phyloP scores from a whole-genome alignment of 2,797 vertebrate species.

The Betta splendens region DNA sequence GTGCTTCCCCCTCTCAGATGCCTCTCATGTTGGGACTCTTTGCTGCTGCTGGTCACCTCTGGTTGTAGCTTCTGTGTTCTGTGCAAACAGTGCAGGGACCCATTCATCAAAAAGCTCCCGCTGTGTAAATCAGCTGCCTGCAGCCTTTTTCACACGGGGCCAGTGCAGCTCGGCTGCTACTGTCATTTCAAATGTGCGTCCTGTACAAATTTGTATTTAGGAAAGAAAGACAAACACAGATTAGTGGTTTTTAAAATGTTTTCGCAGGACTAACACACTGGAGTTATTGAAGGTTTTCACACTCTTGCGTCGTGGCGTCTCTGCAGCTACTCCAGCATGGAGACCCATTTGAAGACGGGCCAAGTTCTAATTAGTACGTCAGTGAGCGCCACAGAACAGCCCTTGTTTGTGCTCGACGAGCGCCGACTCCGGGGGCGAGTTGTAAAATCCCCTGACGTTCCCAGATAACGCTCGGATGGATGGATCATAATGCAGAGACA shows the following conservation, averaged over 20 bases:
- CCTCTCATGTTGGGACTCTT: no score
- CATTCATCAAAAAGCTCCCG: neutral
- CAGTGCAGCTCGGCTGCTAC: neutral
- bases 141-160: neutral
- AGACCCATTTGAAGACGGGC: constrained; percentile 13
- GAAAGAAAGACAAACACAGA: constrained; percentile 1
- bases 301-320: no score
- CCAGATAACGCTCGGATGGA: neutral
- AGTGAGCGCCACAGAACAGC: constrained; percentile 7
- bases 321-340: neutral
- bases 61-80: neutral
- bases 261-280: neutral
- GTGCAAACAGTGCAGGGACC: neutral
- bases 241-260: neutral
- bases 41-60: neutral
- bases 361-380: constrained; percentile 14
- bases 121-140: neutral
- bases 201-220: neutral
- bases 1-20: no score
- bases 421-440: neutral
- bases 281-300: no score
- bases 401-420: constrained; percentile 9
- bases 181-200: neutral
- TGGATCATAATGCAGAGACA: no score
- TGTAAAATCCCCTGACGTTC: neutral